Conservation (phyloP, 2,888 invertebrate genomes). For the Pollenia labialis region DNA sequence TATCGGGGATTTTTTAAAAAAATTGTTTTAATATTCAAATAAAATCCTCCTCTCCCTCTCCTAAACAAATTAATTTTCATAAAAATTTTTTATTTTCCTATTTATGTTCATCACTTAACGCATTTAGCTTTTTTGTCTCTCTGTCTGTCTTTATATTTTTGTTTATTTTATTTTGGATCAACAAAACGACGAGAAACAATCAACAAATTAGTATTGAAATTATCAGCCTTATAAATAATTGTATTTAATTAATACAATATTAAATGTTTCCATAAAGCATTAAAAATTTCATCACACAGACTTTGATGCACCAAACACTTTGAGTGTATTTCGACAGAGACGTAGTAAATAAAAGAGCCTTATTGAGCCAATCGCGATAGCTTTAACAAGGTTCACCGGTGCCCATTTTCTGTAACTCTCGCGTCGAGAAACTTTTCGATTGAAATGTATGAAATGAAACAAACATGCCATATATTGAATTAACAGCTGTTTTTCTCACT, state of each 20-base stretch:
- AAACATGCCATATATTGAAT: too few relatives aligned
- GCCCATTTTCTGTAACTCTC: too few relatives aligned
- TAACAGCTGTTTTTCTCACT: too few relatives aligned
- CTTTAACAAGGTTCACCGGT: too few relatives aligned
- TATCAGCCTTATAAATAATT: conserved; percentile 26
- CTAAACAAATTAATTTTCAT: conserved; percentile 53
- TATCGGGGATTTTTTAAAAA: conserved; percentile 24
- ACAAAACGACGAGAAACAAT: conserved; percentile 21
- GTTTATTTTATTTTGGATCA: conserved; percentile 43
- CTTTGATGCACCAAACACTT: not conserved
- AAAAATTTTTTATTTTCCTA: conserved; percentile 15
- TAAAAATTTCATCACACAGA: conserved; percentile 36
- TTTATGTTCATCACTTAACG: conserved; percentile 58
- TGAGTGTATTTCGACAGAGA: not conserved
- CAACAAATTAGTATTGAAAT: conserved; percentile 42
- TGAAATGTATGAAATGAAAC: too few relatives aligned
- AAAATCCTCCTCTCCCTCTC: conserved; percentile 44
- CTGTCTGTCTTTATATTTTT: not conserved
- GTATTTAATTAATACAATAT: conserved; percentile 44
- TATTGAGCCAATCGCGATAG: too few relatives aligned
- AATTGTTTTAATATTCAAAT: conserved; percentile 52
- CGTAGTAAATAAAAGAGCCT: not conserved
- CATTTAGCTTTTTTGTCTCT: not conserved
- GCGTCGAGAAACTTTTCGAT: too few relatives aligned
- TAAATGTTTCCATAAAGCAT: conserved; percentile 54